A percentile compares a stretch with the other conserved stretches of the same genome.
These are phyloP conservation scores for Xestia sexstrigata DNA, from an alignment of 2,888 invertebrate species.

Conservation along the genomic window DNA sequence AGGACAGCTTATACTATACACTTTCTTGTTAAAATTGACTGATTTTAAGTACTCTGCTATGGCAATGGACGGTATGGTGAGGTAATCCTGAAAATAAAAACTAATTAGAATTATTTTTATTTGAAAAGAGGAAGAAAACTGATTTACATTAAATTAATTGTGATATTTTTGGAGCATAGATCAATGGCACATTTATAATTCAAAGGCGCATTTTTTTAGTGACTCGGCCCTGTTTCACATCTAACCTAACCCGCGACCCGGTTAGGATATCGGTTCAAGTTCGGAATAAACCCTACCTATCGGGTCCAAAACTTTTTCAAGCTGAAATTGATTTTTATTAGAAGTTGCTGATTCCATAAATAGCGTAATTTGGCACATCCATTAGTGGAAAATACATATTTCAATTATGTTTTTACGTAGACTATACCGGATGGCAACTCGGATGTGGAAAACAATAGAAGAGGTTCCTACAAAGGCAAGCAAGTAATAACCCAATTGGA, in stretches of 20 bases:
- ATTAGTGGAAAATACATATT: not conserved
- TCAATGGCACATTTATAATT: too few relatives aligned
- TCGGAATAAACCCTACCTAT: too few relatives aligned
- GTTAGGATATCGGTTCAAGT: too few relatives aligned
- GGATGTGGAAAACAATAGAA: not conserved
- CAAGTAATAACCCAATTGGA: not conserved
- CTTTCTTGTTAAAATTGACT: constrained; percentile 86
- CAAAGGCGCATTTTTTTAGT: too few relatives aligned
- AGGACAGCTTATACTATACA: constrained; percentile 84
- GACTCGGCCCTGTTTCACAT: too few relatives aligned
- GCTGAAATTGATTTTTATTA: too few relatives aligned
- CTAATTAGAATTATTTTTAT: not conserved
- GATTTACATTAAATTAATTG: not conserved
- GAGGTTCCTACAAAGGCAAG: not conserved
- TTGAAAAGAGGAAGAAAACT: not conserved
- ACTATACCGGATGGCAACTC: not conserved
- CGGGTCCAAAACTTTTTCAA: too few relatives aligned
- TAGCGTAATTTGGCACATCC: not conserved
- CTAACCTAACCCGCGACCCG: too few relatives aligned
- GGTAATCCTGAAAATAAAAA: constrained; percentile 80
- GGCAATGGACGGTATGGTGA: constrained; percentile 88
- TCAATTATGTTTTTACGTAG: too few relatives aligned
- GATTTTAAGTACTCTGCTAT: constrained; percentile 89
- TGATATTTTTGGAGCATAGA: not conserved
- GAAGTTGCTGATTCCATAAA: too few relatives aligned